phyloP scores from a whole-genome alignment of 2,888 invertebrate genomes.

The Caenorhabditis japonica region DNA sequence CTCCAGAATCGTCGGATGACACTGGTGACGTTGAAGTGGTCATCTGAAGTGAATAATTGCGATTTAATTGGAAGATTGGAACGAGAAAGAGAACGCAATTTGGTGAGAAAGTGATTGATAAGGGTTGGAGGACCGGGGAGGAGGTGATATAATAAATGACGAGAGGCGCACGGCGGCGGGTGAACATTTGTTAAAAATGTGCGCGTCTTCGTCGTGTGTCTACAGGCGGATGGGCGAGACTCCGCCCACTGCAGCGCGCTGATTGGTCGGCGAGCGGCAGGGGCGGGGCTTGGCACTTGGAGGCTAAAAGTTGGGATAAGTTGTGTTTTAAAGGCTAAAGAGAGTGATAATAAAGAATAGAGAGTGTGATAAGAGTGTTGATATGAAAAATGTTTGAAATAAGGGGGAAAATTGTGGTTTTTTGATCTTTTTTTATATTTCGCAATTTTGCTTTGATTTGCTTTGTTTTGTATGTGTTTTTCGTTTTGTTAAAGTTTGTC shows the following conservation, averaged over 20 bases:
- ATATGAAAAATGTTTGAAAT: background rate
- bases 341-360: too few species aligned
- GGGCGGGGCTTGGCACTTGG: background rate
- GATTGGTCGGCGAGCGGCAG: conserved; percentile 28
- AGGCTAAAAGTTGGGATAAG: background rate
- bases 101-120: conserved; percentile 41
- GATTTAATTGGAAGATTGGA: background rate
- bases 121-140: background rate
- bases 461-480: too few species aligned
- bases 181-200: conserved; percentile 53
- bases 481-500: too few species aligned
- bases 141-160: conserved; percentile 48
- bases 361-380: too few species aligned
- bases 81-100: too few species aligned
- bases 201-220: conserved; percentile 9
- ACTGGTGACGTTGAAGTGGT: conserved; percentile 30
- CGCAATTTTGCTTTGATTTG: too few species aligned
- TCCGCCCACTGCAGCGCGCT: background rate
- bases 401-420: background rate
- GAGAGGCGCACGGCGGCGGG: conserved; percentile 1
- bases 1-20: conserved; percentile 1
- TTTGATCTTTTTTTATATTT: too few species aligned
- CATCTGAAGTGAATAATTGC: conserved; percentile 13
- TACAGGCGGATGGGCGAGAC: background rate
- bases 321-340: too few species aligned